phyloP scores from a whole-genome alignment of 2,888 invertebrate genomes.

The Cheilosia impressa region DNA sequence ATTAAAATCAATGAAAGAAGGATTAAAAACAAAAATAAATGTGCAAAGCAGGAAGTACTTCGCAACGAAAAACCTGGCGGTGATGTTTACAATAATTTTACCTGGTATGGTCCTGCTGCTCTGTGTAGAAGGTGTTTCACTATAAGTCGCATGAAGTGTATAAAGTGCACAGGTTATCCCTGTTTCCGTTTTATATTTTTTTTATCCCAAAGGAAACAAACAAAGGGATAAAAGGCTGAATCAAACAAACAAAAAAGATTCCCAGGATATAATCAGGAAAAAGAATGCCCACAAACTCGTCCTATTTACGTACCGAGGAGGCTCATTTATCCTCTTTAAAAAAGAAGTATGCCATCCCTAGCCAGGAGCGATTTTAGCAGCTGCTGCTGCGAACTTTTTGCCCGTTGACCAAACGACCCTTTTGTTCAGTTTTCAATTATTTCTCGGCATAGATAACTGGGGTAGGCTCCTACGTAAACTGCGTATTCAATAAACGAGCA shows the following conservation, averaged over 20 bases:
- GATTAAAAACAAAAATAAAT: slow-evolving; percentile 17
- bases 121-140: neutral
- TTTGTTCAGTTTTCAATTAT: slow-evolving; percentile 65
- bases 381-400: slow-evolving; percentile 35
- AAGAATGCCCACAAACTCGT: slow-evolving; percentile 63
- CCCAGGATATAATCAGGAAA: slow-evolving; percentile 61
- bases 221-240: slow-evolving; percentile 54
- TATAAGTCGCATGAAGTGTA: slow-evolving; percentile 30
- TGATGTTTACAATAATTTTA: slow-evolving; percentile 46
- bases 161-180: slow-evolving; percentile 67
- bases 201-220: slow-evolving; percentile 50
- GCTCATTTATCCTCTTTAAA: slow-evolving; percentile 59
- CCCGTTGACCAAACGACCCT: slow-evolving; percentile 59
- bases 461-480: neutral
- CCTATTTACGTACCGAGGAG: slow-evolving; percentile 66
- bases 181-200: slow-evolving; percentile 22
- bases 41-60: slow-evolving; percentile 52
- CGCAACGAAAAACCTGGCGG: slow-evolving; percentile 23
- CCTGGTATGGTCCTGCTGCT: slow-evolving; percentile 18
- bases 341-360: slow-evolving; percentile 55
- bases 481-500: too few relatives aligned
- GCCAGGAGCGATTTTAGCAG: slow-evolving; percentile 45
- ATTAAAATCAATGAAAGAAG: slow-evolving; percentile 52
- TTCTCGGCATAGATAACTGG: slow-evolving; percentile 15
- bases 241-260: slow-evolving; percentile 42